phyloP scores from a whole-genome alignment of 2,113 vertebrate species.

The Anas platyrhynchos region DNA sequence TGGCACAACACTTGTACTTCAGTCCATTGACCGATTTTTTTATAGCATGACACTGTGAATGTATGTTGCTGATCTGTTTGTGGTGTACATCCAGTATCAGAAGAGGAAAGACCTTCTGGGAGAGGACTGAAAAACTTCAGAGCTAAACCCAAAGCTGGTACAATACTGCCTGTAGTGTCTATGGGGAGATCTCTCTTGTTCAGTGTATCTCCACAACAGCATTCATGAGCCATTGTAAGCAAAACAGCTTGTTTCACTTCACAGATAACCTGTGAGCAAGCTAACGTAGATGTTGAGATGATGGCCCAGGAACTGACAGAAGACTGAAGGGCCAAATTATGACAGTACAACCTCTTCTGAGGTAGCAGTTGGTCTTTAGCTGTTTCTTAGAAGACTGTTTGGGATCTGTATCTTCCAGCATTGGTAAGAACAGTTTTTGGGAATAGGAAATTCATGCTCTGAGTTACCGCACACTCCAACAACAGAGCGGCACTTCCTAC shows the following conservation, averaged over 20 bases:
- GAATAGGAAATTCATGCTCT: background rate
- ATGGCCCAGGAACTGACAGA: background rate
- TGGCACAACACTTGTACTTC: background rate
- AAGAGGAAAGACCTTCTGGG: background rate
- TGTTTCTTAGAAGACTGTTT: background rate
- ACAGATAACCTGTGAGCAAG: background rate
- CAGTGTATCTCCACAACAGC: background rate
- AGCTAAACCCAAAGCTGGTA: background rate
- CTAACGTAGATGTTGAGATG: background rate
- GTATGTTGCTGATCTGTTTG: background rate
- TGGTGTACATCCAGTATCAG: background rate
- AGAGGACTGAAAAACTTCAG: background rate
- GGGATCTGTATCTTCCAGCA: background rate
- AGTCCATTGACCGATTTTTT: background rate
- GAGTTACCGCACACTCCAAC: background rate
- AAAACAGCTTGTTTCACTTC: background rate
- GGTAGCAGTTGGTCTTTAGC: background rate
- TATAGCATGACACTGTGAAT: background rate
- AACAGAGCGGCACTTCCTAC: background rate
- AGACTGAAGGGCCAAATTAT: background rate
- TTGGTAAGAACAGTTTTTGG: background rate
- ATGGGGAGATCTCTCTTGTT: background rate
- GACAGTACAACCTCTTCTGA: background rate
- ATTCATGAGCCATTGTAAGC: background rate
- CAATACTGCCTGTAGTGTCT: background rate